phyloP scores from a whole-genome alignment of 2,888 invertebrate species.

The Agrenia bidenticulata region DNA sequence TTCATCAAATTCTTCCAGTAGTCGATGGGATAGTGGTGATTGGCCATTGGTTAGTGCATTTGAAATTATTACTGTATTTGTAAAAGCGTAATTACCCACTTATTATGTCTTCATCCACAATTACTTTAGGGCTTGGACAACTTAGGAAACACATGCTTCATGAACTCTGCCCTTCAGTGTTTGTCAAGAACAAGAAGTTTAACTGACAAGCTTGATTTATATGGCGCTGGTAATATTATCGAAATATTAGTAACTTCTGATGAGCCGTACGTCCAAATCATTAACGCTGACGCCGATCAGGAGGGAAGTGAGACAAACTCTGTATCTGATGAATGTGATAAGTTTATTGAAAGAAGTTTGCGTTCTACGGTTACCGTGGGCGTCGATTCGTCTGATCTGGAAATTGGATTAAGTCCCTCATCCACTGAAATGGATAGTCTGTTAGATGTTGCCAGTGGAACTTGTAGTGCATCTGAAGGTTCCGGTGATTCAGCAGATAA shows the following conservation, averaged over 20 bases:
- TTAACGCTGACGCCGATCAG: not conserved
- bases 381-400: slow-evolving; percentile 18
- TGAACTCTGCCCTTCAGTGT: slow-evolving; percentile 94
- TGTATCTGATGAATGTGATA: not conserved
- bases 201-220: slow-evolving; percentile 45
- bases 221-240: slow-evolving; percentile 46
- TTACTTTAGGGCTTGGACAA: slow-evolving; percentile 70
- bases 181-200: slow-evolving; percentile 69
- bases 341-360: slow-evolving; percentile 24
- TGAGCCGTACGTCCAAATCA: slow-evolving; percentile 31
- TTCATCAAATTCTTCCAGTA: slow-evolving; percentile 18
- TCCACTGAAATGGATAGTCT: slow-evolving; percentile 45
- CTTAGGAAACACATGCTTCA: slow-evolving; percentile 95
- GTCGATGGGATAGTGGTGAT: slow-evolving; percentile 28
- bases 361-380: slow-evolving; percentile 16
- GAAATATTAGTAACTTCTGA: slow-evolving; percentile 43
- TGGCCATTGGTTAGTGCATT: slow-evolving; percentile 39
- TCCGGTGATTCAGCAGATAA: not conserved
- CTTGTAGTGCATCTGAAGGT: not conserved
- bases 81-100: no score
- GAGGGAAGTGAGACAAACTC: not conserved
- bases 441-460: slow-evolving; percentile 36
- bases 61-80: not conserved
- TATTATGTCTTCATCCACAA: no score
- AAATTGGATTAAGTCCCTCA: slow-evolving; percentile 32